A percentile compares a stretch with the other conserved stretches of the same genome.
Conservation (phyloP, 2,113 vertebrate species). For the Phalacrocorax aristotelis region DNA sequence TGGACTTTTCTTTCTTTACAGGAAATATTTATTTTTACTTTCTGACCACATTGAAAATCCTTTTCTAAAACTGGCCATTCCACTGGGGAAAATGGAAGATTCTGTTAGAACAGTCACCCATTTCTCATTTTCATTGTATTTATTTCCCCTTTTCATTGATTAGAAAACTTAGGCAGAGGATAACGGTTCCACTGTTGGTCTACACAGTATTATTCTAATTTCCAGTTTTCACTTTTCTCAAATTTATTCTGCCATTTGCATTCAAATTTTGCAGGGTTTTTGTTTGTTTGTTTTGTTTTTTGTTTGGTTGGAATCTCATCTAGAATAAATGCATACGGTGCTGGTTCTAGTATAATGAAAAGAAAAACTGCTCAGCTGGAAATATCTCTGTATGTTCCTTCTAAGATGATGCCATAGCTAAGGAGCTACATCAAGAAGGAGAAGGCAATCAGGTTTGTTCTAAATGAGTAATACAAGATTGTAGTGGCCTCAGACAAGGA, state of each 20-base stretch:
- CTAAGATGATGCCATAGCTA: background rate
- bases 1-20: background rate
- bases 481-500: background rate
- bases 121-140: background rate
- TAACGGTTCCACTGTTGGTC: background rate
- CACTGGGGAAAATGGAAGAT: background rate
- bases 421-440: background rate
- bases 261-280: background rate
- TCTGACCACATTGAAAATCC: conserved; percentile 1
- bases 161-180: conserved; percentile 13
- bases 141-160: background rate
- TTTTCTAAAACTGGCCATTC: background rate
- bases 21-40: background rate
- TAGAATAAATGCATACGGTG: background rate
- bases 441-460: background rate
- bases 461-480: background rate
- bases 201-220: background rate
- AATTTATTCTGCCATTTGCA: background rate
- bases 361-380: background rate
- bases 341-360: background rate
- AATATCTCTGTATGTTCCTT: background rate
- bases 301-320: background rate
- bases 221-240: background rate
- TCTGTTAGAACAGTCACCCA: background rate
- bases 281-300: background rate